Conservation (phyloP, 2,797 vertebrate species). For the Lepilemur septentrionalis region DNA sequence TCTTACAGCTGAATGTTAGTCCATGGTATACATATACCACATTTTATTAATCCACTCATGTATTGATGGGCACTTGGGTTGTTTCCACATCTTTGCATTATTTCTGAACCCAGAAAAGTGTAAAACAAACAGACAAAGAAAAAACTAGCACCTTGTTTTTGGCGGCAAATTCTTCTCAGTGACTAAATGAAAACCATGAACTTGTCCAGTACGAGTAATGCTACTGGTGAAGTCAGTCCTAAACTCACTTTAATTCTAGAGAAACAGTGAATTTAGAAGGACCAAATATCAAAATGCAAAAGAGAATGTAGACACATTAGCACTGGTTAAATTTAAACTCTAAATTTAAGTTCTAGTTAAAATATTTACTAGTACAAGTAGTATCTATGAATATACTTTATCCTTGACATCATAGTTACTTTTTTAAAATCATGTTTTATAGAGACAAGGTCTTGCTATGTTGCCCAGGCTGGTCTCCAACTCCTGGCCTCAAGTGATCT, state of each 20-base stretch:
- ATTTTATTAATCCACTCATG: no score
- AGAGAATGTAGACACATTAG: neutral
- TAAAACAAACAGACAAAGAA: neutral
- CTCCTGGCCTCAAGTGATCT: neutral
- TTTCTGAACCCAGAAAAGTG: neutral
- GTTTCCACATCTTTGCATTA: neutral
- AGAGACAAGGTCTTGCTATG: neutral
- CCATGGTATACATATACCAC: no score
- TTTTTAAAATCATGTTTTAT: neutral
- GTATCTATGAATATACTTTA: neutral
- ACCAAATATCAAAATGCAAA: constrained; percentile 38
- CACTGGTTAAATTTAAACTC: neutral
- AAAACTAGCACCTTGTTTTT: neutral
- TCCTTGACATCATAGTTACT: neutral
- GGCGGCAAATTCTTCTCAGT: constrained; percentile 41
- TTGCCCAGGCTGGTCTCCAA: neutral
- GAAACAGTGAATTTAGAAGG: constrained; percentile 36
- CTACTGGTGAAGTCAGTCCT: neutral
- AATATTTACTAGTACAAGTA: constrained; percentile 6
- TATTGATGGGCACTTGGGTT: no score
- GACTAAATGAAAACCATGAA: neutral
- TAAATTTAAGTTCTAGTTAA: neutral
- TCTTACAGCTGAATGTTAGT: no score
- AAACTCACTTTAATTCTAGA: constrained; percentile 28
- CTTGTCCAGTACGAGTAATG: neutral